Conservation (phyloP, 2,888 invertebrate genomes). For the Monochamus alternatus region DNA sequence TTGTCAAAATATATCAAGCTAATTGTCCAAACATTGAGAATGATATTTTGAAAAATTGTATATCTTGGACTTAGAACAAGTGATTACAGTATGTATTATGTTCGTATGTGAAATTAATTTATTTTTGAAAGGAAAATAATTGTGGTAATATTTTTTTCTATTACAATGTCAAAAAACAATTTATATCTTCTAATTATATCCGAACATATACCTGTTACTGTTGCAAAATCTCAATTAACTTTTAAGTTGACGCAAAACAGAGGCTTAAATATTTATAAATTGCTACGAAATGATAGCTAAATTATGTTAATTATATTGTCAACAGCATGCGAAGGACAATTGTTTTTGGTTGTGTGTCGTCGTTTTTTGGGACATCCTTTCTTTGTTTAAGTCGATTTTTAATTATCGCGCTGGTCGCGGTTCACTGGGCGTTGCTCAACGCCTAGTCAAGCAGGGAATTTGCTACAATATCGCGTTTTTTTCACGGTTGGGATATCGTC, state of each 20-base stretch:
- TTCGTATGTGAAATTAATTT: no score
- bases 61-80: no score
- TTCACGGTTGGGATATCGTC: not conserved
- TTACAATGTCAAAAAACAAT: no score
- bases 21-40: no score
- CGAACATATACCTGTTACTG: not conserved
- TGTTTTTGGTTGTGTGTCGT: not conserved
- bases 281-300: not conserved
- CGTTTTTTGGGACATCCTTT: not conserved
- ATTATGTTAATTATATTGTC: not conserved
- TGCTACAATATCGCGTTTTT: slow-evolving; percentile 1
- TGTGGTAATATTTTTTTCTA: no score
- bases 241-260: no score
- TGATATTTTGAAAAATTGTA: no score
- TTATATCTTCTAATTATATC: no score
- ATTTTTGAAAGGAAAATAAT: no score
- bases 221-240: not conserved
- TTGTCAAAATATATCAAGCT: no score
- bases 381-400: slow-evolving; percentile 2
- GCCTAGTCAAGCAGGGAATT: not conserved
- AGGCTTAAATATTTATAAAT: no score
- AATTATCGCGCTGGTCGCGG: not conserved
- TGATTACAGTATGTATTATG: no score
- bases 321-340: not conserved
- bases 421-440: slow-evolving; percentile 2